Conservation (phyloP, 2,888 invertebrate species). For the Tanaodytes sp. region DNA sequence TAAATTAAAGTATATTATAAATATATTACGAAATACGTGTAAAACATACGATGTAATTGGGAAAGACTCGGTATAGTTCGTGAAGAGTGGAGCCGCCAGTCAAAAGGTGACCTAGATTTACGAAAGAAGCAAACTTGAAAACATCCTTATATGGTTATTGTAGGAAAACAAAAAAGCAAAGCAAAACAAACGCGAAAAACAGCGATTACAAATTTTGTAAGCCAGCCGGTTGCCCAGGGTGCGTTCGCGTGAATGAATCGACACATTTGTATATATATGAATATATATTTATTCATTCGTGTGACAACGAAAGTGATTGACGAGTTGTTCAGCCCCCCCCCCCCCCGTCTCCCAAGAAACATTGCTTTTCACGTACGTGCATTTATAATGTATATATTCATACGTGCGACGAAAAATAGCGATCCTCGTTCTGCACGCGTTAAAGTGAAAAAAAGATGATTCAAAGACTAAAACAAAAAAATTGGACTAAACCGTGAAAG, state of each 20-base stretch:
- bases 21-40: too few relatives aligned
- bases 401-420: conserved; percentile 10
- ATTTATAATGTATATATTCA: conserved; percentile 39
- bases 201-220: conserved; percentile 10
- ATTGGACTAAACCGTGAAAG: too few relatives aligned
- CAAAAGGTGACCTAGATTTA: conserved; percentile 69
- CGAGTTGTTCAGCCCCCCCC: conserved; percentile 6
- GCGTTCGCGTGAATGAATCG: conserved; percentile 11
- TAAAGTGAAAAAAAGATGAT: conserved; percentile 13
- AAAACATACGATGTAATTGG: too few relatives aligned
- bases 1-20: conserved; percentile 25
- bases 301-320: conserved; percentile 28
- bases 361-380: conserved; percentile 33
- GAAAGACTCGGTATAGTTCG: too few relatives aligned
- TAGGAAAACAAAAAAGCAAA: neutral
- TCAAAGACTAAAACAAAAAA: conserved; percentile 26
- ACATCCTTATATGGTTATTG: conserved; percentile 60
- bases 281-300: conserved; percentile 21
- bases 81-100: conserved; percentile 63
- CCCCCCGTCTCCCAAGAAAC: too few relatives aligned
- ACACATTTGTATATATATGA: conserved; percentile 21
- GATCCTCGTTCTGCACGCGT: conserved; percentile 4
- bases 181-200: conserved; percentile 1
- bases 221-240: neutral
- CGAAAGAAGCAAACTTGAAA: conserved; percentile 62